Percentiles rank a stretch among this genome's conserved stretches.
Conservation (phyloP, 2,113 vertebrate genomes). For the Pelusios castaneus region DNA sequence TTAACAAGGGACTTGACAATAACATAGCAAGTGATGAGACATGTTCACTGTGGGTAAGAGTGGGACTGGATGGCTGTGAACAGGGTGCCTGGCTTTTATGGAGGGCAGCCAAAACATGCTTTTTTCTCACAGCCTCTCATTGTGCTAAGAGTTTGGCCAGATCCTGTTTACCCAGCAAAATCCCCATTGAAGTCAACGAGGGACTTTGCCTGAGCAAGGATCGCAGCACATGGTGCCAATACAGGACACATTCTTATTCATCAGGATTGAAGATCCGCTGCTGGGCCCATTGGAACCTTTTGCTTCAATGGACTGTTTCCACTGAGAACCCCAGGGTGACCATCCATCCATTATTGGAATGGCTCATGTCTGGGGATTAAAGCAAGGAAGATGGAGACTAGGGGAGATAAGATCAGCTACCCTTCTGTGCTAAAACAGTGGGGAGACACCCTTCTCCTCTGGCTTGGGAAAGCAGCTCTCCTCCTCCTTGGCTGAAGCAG, state of each 20-base stretch:
- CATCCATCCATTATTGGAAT: background rate
- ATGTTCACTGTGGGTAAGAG: background rate
- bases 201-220: background rate
- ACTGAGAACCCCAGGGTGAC: background rate
- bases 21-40: accelerated
- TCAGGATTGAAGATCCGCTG: background rate
- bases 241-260: background rate
- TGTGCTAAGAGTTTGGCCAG: background rate
- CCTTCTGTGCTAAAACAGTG: background rate
- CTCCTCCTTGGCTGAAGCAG: background rate
- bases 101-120: background rate
- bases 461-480: background rate
- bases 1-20: background rate
- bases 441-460: background rate
- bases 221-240: background rate
- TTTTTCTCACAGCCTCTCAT: background rate
- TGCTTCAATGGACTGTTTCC: background rate
- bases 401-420: background rate
- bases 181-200: background rate
- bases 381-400: background rate
- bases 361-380: background rate
- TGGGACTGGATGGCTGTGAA: background rate
- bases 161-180: background rate
- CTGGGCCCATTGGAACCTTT: accelerated
- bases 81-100: background rate